Evolutionary conservation across 1,140 invertebrate species (phyloP), one percentile per base, ranked within the genome.

Genomic region (Anastrepha obliqua): DNA sequence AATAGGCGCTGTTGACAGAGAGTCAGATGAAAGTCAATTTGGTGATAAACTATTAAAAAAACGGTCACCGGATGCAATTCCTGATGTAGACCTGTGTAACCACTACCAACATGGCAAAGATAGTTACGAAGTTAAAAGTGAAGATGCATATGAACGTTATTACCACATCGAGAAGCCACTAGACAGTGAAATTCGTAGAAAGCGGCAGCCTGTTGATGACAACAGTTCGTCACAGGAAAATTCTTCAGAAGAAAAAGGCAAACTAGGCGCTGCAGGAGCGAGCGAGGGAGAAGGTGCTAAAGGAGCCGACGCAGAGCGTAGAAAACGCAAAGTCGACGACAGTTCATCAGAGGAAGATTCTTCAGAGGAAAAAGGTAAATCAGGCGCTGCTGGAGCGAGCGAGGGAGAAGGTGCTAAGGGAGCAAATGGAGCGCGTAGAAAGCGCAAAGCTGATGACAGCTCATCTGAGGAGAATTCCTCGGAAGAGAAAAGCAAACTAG

Each of bases 381-480:
- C 74, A 44, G 70, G 81, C 3, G 55, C 42, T 39, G 29, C 88
- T 11, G 59, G 47, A 39, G 55, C n/a, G 2, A 62, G 51, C 7
- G 58, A n/a, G 13, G 58, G 15, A 42, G 44, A 78, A 51, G 47
- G 8, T 13, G 47, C 67, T 0, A 85, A 85, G 13, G 44, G 74
- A 1, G 4, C 20, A 15, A 47, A 86, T 17, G 70, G 85, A 29
- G 87, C 20, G 47, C 67, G 85, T n/a, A 65, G 60, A 39, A 87
- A 65, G 17, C 59, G 60, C 0, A 67, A 67, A 87, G n/a, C 58
- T 3, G 62, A 42, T 8, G 62, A 87, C 20, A 67, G 64, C 11
- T 87, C 88, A 5, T 87, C 86, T 0, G 87, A 89, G 6, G 89
- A 87, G 20, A 51, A 87, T 78, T 88, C 89, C 1, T 88, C 89